Base-by-base conservation (phyloP, 2,113 vertebrate species). In the Centropus bengalensis region DNA sequence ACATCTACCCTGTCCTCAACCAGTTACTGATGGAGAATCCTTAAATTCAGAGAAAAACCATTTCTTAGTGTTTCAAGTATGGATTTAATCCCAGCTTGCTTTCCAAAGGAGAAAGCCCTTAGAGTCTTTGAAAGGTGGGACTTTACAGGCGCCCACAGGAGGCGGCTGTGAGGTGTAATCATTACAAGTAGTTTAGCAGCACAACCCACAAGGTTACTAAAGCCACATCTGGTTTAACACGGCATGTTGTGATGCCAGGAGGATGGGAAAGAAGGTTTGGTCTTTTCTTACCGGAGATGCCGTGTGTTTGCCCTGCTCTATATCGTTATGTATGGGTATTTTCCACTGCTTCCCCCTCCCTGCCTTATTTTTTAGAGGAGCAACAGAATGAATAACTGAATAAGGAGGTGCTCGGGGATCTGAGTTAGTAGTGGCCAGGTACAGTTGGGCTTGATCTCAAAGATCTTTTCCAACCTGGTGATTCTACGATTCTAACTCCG, bases 161-260 rank as follows among this genome's bases (percentile, higher is more conserved):
- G 58, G 6, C 0, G 8, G 52, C 75, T 38, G 27, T 11, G 66
- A 68, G 66, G 6, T 59, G 66, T 8, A 28, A 63, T 42, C 26
- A 3, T 45, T 21, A 17, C 58, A 28, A 28, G 49, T 4, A 45
- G 47, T 27, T 63, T 11, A 33, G 9, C 36, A 51, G 63, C 27
- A 49, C 45, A 24, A 45, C 13, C 28, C 32, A 6, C 54, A 45
- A 21, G 75, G 64, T 28, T 21, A 13, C 32, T 45, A 18, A 45
- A 44, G 32, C 21, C 51, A 17, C 52, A 6, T 3, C 47, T 82
- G 81, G 13, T 22, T 58, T 32, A 12, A 13, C 0, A n/a, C 28
- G 8, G 67, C 5, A 0, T 5, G 1, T 27, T 7, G 6, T 3
- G 4, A 1, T 15, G 64, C 38, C 66, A 27, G 55, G 2, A 2